Percentiles rank a stretch among this genome's conserved stretches.
These are phyloP conservation scores for Nezara viridula DNA, from an alignment of 2,888 invertebrate species.

Conservation along the genomic window DNA sequence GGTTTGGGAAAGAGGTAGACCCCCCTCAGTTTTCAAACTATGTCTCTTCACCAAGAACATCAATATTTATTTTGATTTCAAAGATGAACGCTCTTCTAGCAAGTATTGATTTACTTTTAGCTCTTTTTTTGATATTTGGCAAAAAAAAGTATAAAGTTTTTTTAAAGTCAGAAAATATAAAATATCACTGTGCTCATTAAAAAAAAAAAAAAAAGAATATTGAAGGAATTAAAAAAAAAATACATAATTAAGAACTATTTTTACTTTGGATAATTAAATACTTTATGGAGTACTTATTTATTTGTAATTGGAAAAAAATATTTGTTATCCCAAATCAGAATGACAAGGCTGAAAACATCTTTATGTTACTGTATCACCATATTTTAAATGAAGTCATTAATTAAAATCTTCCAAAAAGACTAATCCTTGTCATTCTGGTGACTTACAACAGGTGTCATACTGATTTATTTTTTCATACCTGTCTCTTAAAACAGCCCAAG, in stretches of 20 bases:
- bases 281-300: not conserved
- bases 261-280: not conserved
- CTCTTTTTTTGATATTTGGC: too few species aligned
- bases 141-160: too few species aligned
- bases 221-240: too few species aligned
- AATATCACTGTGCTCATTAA: too few species aligned
- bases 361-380: not conserved
- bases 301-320: conserved; percentile 44
- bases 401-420: not conserved
- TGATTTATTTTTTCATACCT: conserved; percentile 60
- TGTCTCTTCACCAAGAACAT: too few species aligned
- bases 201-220: too few species aligned
- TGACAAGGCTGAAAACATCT: not conserved
- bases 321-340: not conserved
- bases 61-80: too few species aligned
- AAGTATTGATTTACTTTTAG: too few species aligned
- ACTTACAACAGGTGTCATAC: conserved; percentile 19
- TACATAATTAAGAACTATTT: not conserved
- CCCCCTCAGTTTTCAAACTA: too few species aligned
- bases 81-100: too few species aligned
- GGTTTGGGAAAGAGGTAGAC: too few species aligned
- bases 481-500: conserved; percentile 77
- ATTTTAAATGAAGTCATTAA: not conserved
- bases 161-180: too few species aligned
- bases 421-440: conserved; percentile 50